Evolutionary conservation across 2,797 vertebrate genomes (phyloP).

Genomic region (Eremophila alpestris): DNA sequence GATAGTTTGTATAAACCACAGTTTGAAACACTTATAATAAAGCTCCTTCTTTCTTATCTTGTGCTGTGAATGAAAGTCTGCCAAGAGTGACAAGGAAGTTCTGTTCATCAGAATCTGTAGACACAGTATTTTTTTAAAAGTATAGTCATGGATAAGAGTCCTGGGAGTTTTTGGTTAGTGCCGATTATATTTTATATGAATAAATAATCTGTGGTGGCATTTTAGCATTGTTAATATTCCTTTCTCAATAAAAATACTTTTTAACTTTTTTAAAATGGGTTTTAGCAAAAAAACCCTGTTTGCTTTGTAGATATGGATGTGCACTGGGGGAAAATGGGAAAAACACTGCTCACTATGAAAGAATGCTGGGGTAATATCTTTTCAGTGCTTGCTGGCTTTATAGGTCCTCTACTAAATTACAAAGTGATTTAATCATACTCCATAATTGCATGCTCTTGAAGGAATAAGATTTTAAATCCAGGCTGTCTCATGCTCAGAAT

Average conservation of each 20-base stretch:
- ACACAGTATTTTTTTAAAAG: slow-evolving; percentile 48
- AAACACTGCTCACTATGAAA: not conserved
- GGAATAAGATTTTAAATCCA: slow-evolving; percentile 29
- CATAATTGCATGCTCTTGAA: slow-evolving; percentile 40
- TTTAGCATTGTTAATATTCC: slow-evolving; percentile 26
- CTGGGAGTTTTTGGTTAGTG: slow-evolving; percentile 11
- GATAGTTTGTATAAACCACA: not conserved
- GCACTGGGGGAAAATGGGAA: not conserved
- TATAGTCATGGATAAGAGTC: not conserved
- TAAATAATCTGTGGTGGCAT: slow-evolving; percentile 6
- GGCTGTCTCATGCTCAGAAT: slow-evolving; percentile 21
- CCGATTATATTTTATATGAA: slow-evolving; percentile 23
- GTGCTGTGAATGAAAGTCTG: slow-evolving; percentile 39
- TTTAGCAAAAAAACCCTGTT: rapidly evolving
- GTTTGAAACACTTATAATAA: slow-evolving; percentile 43
- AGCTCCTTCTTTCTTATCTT: slow-evolving; percentile 8
- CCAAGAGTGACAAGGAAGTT: slow-evolving; percentile 66
- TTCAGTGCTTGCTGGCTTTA: slow-evolving; percentile 18
- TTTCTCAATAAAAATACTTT: not conserved
- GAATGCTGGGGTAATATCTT: slow-evolving; percentile 17
- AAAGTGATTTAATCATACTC: slow-evolving; percentile 40
- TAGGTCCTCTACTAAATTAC: slow-evolving; percentile 52
- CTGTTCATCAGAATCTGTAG: slow-evolving; percentile 56
- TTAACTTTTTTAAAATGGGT: not conserved
- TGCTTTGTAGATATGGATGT: not conserved